Evolutionary conservation across 2,797 vertebrate genomes (phyloP), one percentile per base, ranked within the genome.

Genomic region (Sphenopsis melanotis): DNA sequence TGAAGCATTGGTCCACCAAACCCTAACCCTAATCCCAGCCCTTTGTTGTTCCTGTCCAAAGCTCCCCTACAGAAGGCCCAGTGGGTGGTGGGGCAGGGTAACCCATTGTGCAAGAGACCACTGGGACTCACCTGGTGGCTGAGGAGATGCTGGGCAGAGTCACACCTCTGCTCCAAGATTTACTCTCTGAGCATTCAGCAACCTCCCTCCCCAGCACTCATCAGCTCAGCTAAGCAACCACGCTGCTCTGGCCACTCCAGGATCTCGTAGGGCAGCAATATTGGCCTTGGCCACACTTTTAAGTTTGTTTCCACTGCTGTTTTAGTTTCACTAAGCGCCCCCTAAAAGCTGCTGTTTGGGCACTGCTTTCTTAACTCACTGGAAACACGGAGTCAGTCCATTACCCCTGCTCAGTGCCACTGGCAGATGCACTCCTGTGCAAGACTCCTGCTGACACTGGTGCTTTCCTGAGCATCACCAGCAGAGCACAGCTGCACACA

Each of bases 51-150:
- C 50, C n/a, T 65, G 49, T 13, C 27, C 64, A 71, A 24, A 1
- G 0, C 8, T 55, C 7, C 22, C 29, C 49, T 23, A 8, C 5
- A 0, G 0, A 61, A 49, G 52, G n/a, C 18, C 16, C 23, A 16
- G 15, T 2, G 3, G 14, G 20, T 34, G 24, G 12, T 30, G 5
- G 9, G n/a, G 27, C 53, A 66, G n/a, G 4, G 4, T 0, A 0
- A 30, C 11, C 14, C 30, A 11, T 1, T 2, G 4, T 13, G 11
- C 19, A 2, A 0, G 2, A 3, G 1, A 10, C 41, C 3, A 3
- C 27, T 2, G 5, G 26, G 9, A 47, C 17, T 65, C 72, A 29
- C 22, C 19, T 22, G 30, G 27, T 32, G 44, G 10, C 64, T 19
- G 12, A 52, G 87, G 50, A 34, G 44, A 41, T 0, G 0, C n/a